These are phyloP conservation scores for Lacanobia oleracea DNA, from an alignment of 2,888 invertebrate genomes.

Conservation along the genomic window DNA sequence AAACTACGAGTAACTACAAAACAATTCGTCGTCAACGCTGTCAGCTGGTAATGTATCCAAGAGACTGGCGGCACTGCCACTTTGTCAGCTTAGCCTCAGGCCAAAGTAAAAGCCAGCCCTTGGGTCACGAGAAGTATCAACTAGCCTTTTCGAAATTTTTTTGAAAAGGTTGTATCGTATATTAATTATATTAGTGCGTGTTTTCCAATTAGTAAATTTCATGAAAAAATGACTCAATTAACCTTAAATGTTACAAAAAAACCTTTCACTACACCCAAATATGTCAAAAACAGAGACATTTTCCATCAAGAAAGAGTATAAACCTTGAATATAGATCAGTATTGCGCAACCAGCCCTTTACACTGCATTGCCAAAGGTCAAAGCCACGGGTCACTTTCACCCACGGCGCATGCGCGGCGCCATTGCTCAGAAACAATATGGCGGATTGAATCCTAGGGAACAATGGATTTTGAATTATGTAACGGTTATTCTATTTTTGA, in stretches of 20 bases:
- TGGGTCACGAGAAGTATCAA: too few relatives aligned
- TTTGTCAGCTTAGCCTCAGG: too few relatives aligned
- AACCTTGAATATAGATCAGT: slow-evolving; percentile 63
- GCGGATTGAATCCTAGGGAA: slow-evolving; percentile 57
- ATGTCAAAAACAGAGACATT: slow-evolving; percentile 26
- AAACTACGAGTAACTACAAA: too few relatives aligned
- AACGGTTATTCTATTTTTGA: slow-evolving; percentile 32
- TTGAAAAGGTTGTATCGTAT: too few relatives aligned
- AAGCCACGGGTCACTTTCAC: slow-evolving; percentile 66
- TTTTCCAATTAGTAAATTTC: not conserved
- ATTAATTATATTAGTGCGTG: too few relatives aligned
- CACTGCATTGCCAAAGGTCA: slow-evolving; percentile 56
- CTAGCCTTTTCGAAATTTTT: too few relatives aligned
- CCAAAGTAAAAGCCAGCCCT: too few relatives aligned
- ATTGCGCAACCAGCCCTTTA: slow-evolving; percentile 58
- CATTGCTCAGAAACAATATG: slow-evolving; percentile 49
- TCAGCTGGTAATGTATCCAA: too few relatives aligned
- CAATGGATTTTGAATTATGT: slow-evolving; percentile 51
- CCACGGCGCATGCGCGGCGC: slow-evolving; percentile 50
- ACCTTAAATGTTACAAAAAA: slow-evolving; percentile 25
- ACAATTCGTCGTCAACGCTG: too few relatives aligned
- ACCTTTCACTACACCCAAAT: slow-evolving; percentile 10
- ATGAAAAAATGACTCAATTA: slow-evolving; percentile 22
- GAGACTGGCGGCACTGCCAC: too few relatives aligned
- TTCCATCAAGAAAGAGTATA: slow-evolving; percentile 37